Conservation (phyloP, 2,113 vertebrate genomes). For the Agelaius tricolor region DNA sequence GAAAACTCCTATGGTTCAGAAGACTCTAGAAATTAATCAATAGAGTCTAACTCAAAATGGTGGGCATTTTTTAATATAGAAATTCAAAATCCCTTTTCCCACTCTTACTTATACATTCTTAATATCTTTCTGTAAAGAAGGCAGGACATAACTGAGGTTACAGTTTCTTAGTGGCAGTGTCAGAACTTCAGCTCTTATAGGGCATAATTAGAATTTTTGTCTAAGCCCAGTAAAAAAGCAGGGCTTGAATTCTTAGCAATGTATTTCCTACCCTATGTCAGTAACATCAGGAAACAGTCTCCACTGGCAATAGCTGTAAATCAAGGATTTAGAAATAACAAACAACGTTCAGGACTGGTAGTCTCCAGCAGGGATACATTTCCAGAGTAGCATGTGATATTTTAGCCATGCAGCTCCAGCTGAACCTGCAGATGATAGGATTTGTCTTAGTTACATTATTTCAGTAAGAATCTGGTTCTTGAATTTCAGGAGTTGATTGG, state of each 20-base stretch:
- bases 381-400: background rate
- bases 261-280: background rate
- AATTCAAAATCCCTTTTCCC: background rate
- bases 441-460: background rate
- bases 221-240: background rate
- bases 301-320: background rate
- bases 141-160: background rate
- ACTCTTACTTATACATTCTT: background rate
- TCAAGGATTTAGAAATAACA: background rate
- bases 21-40: background rate
- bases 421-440: background rate
- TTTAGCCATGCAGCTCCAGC: background rate
- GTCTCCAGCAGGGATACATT: background rate
- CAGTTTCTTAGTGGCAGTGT: background rate
- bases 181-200: background rate
- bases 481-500: background rate
- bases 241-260: background rate
- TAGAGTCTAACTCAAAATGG: background rate
- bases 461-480: background rate
- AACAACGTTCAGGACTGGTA: background rate
- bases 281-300: background rate
- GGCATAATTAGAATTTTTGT: background rate
- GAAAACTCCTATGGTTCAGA: background rate
- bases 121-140: background rate
- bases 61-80: accelerated